Conservation (phyloP, 2,113 vertebrate species). For the Emydura subglobosa region DNA sequence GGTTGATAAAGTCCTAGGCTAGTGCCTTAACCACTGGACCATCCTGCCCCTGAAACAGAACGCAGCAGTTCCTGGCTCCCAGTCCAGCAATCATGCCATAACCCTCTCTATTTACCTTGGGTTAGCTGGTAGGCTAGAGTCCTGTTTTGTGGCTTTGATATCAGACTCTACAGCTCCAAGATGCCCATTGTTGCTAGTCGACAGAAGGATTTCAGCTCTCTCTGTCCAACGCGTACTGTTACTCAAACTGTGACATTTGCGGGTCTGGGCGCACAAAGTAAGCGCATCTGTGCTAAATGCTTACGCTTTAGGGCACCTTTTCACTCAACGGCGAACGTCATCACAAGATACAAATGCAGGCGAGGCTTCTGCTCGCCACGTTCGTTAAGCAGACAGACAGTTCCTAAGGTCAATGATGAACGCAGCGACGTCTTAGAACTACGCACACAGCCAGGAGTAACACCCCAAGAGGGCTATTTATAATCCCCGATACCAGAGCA, state of each 20-base stretch:
- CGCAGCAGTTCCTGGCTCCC: not conserved
- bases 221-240: not conserved
- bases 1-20: not conserved
- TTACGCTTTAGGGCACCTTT: not conserved
- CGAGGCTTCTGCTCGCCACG: not conserved
- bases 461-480: constrained; percentile 51
- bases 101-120: not conserved
- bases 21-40: fast-evolving
- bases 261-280: fast-evolving
- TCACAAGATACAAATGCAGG: not conserved
- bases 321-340: not conserved
- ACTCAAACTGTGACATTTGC: fast-evolving
- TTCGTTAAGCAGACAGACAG: not conserved
- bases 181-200: not conserved
- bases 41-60: fast-evolving
- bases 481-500: constrained; percentile 25
- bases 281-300: not conserved
- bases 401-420: constrained; percentile 51
- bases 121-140: not conserved
- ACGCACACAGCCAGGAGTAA: constrained; percentile 60
- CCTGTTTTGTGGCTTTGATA: too few species aligned
- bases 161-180: not conserved
- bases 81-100: not conserved
- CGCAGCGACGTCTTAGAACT: not conserved
- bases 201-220: not conserved